These are phyloP conservation scores for Eupithecia centaureata DNA, from an alignment of 2,888 invertebrate species.

Conservation along the genomic window DNA sequence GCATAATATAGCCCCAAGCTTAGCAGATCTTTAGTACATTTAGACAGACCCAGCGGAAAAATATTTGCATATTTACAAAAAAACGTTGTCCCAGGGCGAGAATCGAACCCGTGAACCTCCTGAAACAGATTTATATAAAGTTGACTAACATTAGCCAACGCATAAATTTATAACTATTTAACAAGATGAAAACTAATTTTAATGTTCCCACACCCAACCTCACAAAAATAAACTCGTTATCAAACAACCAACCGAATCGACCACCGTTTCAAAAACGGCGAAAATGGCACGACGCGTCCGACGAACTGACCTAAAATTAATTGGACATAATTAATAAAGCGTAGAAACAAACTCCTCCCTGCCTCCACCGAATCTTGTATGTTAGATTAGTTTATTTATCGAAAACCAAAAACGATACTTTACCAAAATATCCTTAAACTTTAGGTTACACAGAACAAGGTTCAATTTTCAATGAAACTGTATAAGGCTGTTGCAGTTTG, in stretches of 20 bases:
- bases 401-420: constrained; percentile 43
- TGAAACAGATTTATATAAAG: background rate
- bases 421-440: constrained; percentile 22
- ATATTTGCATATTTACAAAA: too few relatives aligned
- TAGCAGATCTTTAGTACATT: too few relatives aligned
- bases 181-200: constrained; percentile 1
- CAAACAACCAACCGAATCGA: constrained; percentile 43
- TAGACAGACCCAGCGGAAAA: too few relatives aligned
- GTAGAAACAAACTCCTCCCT: constrained; percentile 78
- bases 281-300: constrained; percentile 58
- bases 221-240: constrained; percentile 42
- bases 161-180: background rate
- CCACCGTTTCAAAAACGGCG: constrained; percentile 68
- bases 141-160: background rate
- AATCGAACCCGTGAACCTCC: too few relatives aligned
- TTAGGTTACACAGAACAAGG: constrained; percentile 43
- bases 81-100: too few relatives aligned
- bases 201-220: constrained; percentile 33
- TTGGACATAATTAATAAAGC: constrained; percentile 83
- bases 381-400: constrained; percentile 75
- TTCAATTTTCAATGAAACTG: constrained; percentile 41
- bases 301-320: constrained; percentile 76
- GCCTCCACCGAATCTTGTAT: constrained; percentile 70
- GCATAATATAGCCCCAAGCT: too few relatives aligned
- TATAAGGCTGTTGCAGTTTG: constrained; percentile 50